Evolutionary conservation across 2,797 vertebrate species (phyloP).

Genomic region (Clamator glandarius): DNA sequence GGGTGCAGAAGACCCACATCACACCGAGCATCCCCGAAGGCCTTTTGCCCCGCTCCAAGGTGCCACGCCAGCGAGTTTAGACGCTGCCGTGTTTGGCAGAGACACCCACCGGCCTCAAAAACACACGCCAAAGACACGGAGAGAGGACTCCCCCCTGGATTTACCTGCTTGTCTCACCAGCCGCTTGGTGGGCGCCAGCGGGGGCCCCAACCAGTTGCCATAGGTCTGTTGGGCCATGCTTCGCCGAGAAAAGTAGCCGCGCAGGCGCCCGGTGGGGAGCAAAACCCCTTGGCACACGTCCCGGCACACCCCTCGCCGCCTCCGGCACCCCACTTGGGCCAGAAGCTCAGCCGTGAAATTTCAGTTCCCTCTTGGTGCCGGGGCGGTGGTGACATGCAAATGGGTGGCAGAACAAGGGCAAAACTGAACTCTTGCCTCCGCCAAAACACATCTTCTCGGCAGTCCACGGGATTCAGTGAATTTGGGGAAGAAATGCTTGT

Average conservation of each 20-base stretch:
- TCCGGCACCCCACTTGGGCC: background rate
- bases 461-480: background rate
- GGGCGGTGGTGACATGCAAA: background rate
- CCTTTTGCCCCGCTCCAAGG: rapidly evolving
- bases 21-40: rapidly evolving
- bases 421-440: background rate
- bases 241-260: background rate
- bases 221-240: slow-evolving; percentile 9
- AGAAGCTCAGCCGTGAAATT: background rate
- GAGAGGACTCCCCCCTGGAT: rapidly evolving
- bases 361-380: background rate
- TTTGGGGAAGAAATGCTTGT: no score
- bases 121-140: background rate
- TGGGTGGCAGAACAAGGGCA: rapidly evolving
- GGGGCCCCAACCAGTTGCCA: slow-evolving; percentile 3
- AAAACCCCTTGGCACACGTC: background rate
- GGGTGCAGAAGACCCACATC: rapidly evolving
- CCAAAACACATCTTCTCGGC: background rate
- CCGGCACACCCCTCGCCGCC: no score
- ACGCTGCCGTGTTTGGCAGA: rapidly evolving
- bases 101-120: rapidly evolving
- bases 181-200: background rate
- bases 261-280: background rate
- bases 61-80: rapidly evolving
- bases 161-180: background rate